Base-by-base conservation (phyloP, 2,797 vertebrate genomes). In the Parambassis ranga region DNA sequence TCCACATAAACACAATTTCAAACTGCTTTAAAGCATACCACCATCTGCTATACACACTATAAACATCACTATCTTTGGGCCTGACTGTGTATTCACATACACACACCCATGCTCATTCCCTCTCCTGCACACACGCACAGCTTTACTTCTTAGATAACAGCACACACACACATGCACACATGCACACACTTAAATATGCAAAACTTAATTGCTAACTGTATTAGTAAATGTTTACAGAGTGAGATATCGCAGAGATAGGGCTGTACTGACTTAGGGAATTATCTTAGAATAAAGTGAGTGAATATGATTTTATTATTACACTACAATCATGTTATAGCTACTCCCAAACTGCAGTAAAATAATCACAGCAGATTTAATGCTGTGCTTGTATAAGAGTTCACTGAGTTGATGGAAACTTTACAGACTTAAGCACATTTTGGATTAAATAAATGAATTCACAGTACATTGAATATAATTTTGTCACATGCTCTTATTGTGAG, bases 291-390 rank as follows among this genome's bases (percentile, higher is more conserved):
- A 75, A 81, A 65, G 35, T 3, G 49, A 61, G 59, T 68, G 52
- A 63, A 53, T 52, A 49, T 36, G 7, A 43, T 81, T 80, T 4
- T 88, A 83, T 81, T 28, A 86, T 86, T 79, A 67, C 84, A 11
- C 72, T 3, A 0, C 44, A 33, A 41, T 65, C 6, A 48, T 52
- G 18, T 51, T 68, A n/a, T 10, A 26, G 44, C 61, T 49, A 47
- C 66, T 74, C 62, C 43, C 43, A 74, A 62, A 57, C 16, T 23
- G 51, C 55, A 65, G 53, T 83, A 81, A 86, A 86, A 66, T n/a
- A 53, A 75, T 78, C 62, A 24, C 14, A 28, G 10, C 10, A 58
- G 16, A 15, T 78, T 71, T 64, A 58, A 71, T 35, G 15, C 6
- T 18, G n/a, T 3, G 14, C 55, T 55, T 39, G 18, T 57, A 55